Conservation (phyloP, 2,113 vertebrate genomes). For the Lampris megalopsis region DNA sequence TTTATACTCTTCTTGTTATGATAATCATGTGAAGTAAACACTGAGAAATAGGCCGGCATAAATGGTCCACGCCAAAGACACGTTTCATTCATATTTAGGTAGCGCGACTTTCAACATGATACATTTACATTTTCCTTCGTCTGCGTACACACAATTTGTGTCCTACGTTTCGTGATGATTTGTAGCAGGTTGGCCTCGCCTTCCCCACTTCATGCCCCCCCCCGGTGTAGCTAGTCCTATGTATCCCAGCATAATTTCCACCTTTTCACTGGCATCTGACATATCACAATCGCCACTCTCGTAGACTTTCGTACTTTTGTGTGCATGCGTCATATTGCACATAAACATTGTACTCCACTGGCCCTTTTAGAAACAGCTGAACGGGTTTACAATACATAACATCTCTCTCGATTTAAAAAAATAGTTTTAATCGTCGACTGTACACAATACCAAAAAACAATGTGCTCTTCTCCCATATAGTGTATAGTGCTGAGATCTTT, state of each 20-base stretch:
- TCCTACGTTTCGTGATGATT: conserved; percentile 25
- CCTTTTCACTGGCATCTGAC: conserved; percentile 75
- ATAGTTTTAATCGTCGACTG: conserved; percentile 80
- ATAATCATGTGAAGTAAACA: conserved; percentile 73
- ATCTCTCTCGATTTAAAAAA: conserved; percentile 79
- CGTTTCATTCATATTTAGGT: conserved; percentile 79
- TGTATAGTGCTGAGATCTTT: conserved; percentile 68
- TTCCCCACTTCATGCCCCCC: no score
- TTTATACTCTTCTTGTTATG: conserved; percentile 43
- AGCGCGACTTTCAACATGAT: conserved; percentile 68
- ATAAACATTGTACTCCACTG: conserved; percentile 24
- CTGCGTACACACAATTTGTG: conserved; percentile 65
- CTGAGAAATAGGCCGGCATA: conserved; percentile 74
- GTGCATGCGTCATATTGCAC: conserved; percentile 63
- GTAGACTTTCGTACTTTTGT: conserved; percentile 42
- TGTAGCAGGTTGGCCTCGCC: conserved; percentile 32
- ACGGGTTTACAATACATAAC: conserved; percentile 75
- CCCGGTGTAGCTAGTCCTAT: no score
- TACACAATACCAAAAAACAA: conserved; percentile 82
- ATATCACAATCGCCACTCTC: conserved; percentile 37
- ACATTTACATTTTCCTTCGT: conserved; percentile 71
- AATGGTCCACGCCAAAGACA: conserved; percentile 73
- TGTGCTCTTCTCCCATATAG: conserved; percentile 78
- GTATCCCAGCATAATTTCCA: conserved; percentile 25
- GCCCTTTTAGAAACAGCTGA: conserved; percentile 60